Conservation (phyloP, 30 jellyfish, hydroid and myxozoan genomes). For the Aurelia coerulea region DNA sequence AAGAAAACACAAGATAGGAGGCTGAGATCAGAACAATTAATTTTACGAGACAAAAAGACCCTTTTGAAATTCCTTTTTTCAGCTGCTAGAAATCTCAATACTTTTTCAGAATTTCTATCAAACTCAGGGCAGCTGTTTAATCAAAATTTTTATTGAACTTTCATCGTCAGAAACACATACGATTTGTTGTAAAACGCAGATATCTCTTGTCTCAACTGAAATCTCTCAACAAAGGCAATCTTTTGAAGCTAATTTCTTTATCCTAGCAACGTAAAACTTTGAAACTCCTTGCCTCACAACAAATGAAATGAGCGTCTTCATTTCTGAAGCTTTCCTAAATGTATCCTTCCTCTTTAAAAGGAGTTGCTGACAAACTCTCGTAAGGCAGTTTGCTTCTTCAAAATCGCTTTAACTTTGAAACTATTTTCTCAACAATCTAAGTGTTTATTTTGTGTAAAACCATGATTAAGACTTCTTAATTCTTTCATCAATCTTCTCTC, state of each 20-base stretch:
- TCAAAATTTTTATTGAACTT: slow-evolving; percentile 41
- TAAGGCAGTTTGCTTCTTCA: too few species aligned
- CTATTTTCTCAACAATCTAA: too few species aligned
- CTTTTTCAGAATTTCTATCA: slow-evolving; percentile 68
- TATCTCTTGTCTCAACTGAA: not conserved
- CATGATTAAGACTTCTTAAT: too few species aligned
- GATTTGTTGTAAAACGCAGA: not conserved
- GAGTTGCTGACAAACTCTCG: too few species aligned
- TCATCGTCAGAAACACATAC: slow-evolving; percentile 32
- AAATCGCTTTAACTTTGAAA: too few species aligned
- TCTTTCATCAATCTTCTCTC: too few species aligned
- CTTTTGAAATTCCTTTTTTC: slow-evolving; percentile 56
- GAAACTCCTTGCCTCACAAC: not conserved
- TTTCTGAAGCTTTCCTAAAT: too few species aligned
- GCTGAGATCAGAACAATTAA: slow-evolving; percentile 55
- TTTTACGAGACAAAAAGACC: slow-evolving; percentile 41
- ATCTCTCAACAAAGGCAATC: not conserved
- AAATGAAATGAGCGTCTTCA: not conserved
- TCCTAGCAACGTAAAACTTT: slow-evolving; percentile 18
- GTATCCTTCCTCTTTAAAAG: too few species aligned
- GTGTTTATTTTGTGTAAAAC: too few species aligned
- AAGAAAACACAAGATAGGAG: slow-evolving; percentile 37
- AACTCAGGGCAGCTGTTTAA: slow-evolving; percentile 67
- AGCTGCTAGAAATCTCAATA: slow-evolving; percentile 69
- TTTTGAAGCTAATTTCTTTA: slow-evolving; percentile 9